Evolutionary conservation across 2,888 invertebrate genomes (phyloP).

Genomic region (Cotesia congregata): DNA sequence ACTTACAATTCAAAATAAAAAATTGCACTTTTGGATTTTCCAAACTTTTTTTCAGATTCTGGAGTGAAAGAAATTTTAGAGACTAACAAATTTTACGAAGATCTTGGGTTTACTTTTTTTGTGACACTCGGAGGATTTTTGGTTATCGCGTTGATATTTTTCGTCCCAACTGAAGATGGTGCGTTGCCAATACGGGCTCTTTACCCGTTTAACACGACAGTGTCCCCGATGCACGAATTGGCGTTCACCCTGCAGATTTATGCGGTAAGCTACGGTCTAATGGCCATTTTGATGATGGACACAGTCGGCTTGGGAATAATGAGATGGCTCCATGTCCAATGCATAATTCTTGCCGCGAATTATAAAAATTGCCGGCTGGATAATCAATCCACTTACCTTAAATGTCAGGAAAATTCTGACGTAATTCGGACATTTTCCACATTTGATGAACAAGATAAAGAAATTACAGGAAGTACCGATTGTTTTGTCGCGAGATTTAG

Average conservation of each 20-base stretch:
- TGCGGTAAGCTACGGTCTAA: conserved; percentile 51
- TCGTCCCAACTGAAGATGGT: conserved; percentile 54
- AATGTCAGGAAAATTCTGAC: neutral
- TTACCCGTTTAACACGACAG: conserved; percentile 58
- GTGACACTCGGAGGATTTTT: conserved; percentile 47
- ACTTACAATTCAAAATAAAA: too few relatives aligned
- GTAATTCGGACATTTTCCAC: conserved; percentile 37
- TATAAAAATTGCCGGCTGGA: conserved; percentile 50
- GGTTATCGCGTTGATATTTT: conserved; percentile 52
- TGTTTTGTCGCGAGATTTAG: conserved; percentile 48
- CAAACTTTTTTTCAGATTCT: conserved; percentile 9
- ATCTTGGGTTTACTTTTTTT: conserved; percentile 45
- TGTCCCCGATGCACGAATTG: conserved; percentile 52
- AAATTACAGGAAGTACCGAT: conserved; percentile 27
- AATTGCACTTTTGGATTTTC: too few relatives aligned
- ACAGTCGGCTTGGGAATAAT: conserved; percentile 48
- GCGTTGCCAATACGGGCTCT: conserved; percentile 57
- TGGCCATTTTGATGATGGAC: conserved; percentile 58
- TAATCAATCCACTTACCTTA: neutral
- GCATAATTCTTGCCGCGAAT: conserved; percentile 52
- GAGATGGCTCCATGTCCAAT: conserved; percentile 53
- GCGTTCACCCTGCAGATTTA: conserved; percentile 52
- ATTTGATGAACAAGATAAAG: conserved; percentile 44
- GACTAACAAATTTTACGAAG: conserved; percentile 20
- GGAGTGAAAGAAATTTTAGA: conserved; percentile 12